phyloP scores from a whole-genome alignment of 1,140 invertebrate genomes.

The Eumeta japonica region DNA sequence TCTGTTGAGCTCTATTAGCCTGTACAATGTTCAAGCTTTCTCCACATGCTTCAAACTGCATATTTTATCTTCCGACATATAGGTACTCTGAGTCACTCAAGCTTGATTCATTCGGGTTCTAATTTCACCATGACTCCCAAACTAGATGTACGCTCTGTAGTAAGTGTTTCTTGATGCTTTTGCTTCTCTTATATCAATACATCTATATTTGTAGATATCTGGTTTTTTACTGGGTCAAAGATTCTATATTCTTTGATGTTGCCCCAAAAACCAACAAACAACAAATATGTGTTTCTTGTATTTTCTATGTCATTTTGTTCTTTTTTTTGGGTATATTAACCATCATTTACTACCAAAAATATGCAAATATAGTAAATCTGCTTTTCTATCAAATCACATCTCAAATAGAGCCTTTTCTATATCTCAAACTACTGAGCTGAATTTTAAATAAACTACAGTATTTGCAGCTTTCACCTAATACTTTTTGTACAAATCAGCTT shows the following conservation, averaged over 20 bases:
- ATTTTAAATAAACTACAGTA: constrained; percentile 10
- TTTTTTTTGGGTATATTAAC: constrained; percentile 11
- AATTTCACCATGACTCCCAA: constrained; percentile 11
- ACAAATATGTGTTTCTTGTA: constrained; percentile 7
- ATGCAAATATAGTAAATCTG: constrained; percentile 5
- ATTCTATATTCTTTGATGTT: constrained; percentile 9
- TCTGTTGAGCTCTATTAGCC: constrained; percentile 2
- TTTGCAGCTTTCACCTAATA: constrained; percentile 14
- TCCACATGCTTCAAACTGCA: constrained; percentile 5
- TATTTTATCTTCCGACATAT: constrained; percentile 4
- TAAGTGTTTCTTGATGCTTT: constrained; percentile 1
- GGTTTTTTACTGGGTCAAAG: constrained; percentile 7
- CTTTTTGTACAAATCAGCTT: too few relatives aligned
- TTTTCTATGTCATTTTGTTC: constrained; percentile 13
- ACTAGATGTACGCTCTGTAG: constrained; percentile 11
- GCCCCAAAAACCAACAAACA: constrained; percentile 8
- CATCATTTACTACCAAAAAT: constrained; percentile 11
- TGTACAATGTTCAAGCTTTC: constrained; percentile 1
- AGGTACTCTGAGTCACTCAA: too few relatives aligned
- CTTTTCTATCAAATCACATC: too few relatives aligned
- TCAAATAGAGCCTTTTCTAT: too few relatives aligned
- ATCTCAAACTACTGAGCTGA: constrained; percentile 6
- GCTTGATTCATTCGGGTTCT: constrained; percentile 8
- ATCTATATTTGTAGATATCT: constrained; percentile 11
- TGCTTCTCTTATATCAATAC: constrained; percentile 4